Base-by-base conservation (phyloP, 2,113 vertebrate genomes). In the Corydoras maculifer region DNA sequence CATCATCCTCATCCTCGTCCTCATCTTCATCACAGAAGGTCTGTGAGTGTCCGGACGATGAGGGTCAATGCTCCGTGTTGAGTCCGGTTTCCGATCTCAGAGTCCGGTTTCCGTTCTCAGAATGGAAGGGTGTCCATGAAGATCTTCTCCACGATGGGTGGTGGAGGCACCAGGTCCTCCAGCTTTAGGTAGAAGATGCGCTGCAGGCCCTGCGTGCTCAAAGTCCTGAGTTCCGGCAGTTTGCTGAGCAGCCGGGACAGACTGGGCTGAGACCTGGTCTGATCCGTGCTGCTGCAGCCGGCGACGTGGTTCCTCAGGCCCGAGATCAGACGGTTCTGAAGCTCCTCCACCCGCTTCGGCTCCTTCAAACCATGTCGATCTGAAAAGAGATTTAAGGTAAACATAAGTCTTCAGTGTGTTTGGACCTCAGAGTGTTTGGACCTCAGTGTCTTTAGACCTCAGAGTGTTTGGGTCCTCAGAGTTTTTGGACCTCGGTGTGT, bases 141-240 rank as follows among this genome's bases (percentile, higher is more conserved):
- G 77, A 99, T 95, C 85, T 96, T 97, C 65, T 99, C 95, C 0
- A 98, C 90, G 0, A 98, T 93, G 2, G 93, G 94, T 0, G 96
- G 96, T 0, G 93, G 93, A 0, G 95, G 92, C 78, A 98, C 94
- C 67, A 99, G 75, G 77, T 97, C 92, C 82, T 95, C 94, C 75
- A 99, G 82, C 84, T 98, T 98, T 76, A 98, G 92, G 89, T 96
- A 98, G 82, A 99, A 95, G 81, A 99, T 98, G 35, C 95, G 92
- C 83, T 98, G 96, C 14, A 94, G 89, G 72, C 96, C 96, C 79
- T 98, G 94, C 15, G 91, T 97, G 84, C 94, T 94, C 65, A 99
- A 89, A 73, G 95, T 96, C 79, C 94, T 91, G 55, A 98, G 91
- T 82, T 98, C 96, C 0, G 95, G 94, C 74, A 99, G 88, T 74